Base-by-base conservation (phyloP, 2,888 invertebrate species). In the Agrotis puta region DNA sequence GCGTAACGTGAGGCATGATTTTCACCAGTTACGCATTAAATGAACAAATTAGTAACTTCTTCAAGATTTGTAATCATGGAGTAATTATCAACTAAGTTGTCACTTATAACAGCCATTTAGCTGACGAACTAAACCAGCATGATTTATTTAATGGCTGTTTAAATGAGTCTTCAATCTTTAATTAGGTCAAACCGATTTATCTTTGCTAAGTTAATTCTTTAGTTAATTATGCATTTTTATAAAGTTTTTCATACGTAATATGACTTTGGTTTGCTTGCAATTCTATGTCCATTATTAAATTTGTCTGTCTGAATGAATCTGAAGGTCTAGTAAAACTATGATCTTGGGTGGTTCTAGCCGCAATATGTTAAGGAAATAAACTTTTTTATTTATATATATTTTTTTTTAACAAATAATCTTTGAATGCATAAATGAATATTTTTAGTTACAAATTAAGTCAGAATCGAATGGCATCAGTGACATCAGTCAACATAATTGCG, bases 171-270 rank as follows among this genome's bases (percentile, higher is more conserved):
- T 33, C 2, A n/a, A 56, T 43, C 16, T 33, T 47, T 51, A 18
- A 33, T 33, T 27, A 6, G n/a, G 14, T 43, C 11, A 45, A 43
- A 20, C 22, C 9, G 14, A 22, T 27, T 27, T 57, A 53, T 43
- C 45, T 24, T 45, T 20, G 43, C 61, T 57, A 22, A 1, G 27
- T 59, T 48, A 50, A 64, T 61, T 62, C 18, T 7, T 24, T 53
- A 47, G 14, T 18, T 6, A 78, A 80, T 74, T 14, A 80, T 63
- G 43, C 16, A 66, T 63, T 74, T 80, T 20, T 62, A 13, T 24
- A 72, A 53, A 66, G 11, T 2, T 24, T n/a, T 65, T 79, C 11
- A 39, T 47, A 27, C 20, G 53, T 18, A 56, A 48, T 51, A 18
- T 11, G 43, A 20, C 33, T 24, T 47, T 64, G 63, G 58, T 72